Percentiles rank a stretch among this genome's conserved stretches.
phyloP scores from a whole-genome alignment of 1,140 invertebrate genomes.

The Drosophila seguyi region DNA sequence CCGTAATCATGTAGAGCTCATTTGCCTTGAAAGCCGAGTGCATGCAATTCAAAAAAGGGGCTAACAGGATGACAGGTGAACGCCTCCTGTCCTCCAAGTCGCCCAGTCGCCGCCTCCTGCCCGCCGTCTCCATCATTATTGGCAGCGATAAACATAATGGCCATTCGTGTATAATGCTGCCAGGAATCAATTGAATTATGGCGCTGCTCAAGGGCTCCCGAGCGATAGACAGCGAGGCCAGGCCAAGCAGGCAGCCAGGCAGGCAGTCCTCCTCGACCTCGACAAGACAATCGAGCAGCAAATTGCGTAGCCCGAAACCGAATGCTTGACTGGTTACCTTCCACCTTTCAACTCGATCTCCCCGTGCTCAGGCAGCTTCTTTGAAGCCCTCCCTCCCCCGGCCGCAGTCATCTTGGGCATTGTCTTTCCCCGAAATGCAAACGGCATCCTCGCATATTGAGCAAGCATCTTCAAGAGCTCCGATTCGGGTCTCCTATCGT shows the following conservation, averaged over 20 bases:
- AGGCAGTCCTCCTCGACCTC: conserved; percentile 6
- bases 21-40: conserved; percentile 66
- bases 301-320: conserved; percentile 77
- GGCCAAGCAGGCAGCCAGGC: conserved; percentile 7
- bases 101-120: no score
- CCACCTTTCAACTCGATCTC: conserved; percentile 9
- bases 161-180: conserved; percentile 67
- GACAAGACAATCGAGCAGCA: conserved; percentile 79
- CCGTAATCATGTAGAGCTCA: conserved; percentile 79
- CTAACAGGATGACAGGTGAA: conserved; percentile 66
- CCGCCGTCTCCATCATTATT: conserved; percentile 49
- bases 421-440: conserved; percentile 46
- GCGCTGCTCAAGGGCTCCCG: conserved; percentile 44
- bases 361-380: conserved; percentile 1
- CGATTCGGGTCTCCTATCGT: conserved; percentile 1
- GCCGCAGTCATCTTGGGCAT: conserved; percentile 30
- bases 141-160: conserved; percentile 69
- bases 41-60: conserved; percentile 67
- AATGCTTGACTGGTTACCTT: conserved; percentile 50
- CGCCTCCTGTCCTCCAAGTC: conserved; percentile 16
- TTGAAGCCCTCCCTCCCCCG: conserved; percentile 1
- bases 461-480: conserved; percentile 41
- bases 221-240: conserved; percentile 31
- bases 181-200: conserved; percentile 80
- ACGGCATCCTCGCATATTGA: conserved; percentile 43